phyloP scores from a whole-genome alignment of 2,797 vertebrate species.

The Oophaga sylvatica region DNA sequence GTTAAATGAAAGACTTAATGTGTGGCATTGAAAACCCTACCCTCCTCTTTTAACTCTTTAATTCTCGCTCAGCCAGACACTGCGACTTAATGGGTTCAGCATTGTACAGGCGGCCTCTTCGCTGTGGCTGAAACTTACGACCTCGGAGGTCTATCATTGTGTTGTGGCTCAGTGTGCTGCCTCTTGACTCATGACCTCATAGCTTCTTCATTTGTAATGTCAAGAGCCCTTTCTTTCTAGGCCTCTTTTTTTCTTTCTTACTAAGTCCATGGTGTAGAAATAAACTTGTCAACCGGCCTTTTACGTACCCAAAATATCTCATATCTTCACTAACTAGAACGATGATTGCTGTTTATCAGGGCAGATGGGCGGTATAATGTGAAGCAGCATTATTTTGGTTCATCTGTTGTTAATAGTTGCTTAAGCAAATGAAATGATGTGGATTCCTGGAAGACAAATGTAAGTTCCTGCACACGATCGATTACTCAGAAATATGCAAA shows the following conservation, averaged over 20 bases:
- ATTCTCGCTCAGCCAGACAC: background rate
- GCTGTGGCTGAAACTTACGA: conserved; percentile 11
- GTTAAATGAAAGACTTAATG: background rate
- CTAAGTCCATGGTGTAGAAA: conserved; percentile 16
- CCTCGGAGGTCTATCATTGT: conserved; percentile 36
- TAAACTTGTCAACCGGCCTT: conserved; percentile 13
- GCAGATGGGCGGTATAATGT: background rate
- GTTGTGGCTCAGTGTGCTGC: conserved; percentile 21
- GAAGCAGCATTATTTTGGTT: background rate
- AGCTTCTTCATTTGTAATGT: conserved; percentile 45
- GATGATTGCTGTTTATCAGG: background rate
- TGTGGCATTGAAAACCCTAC: background rate
- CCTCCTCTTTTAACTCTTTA: conserved; percentile 18
- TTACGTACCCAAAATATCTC: background rate
- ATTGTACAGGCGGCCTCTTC: background rate
- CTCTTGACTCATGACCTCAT: conserved; percentile 55
- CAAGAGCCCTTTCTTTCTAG: conserved; percentile 30
- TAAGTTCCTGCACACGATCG: background rate
- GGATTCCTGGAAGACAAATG: conserved; percentile 10
- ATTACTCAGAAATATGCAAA: conserved; percentile 9
- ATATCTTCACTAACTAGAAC: background rate
- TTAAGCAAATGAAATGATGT: conserved; percentile 9
- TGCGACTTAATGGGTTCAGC: background rate
- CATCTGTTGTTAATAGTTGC: background rate
- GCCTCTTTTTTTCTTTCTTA: conserved; percentile 24